Conservation (phyloP, 2,888 invertebrate species). For the Abrostola triplasia region DNA sequence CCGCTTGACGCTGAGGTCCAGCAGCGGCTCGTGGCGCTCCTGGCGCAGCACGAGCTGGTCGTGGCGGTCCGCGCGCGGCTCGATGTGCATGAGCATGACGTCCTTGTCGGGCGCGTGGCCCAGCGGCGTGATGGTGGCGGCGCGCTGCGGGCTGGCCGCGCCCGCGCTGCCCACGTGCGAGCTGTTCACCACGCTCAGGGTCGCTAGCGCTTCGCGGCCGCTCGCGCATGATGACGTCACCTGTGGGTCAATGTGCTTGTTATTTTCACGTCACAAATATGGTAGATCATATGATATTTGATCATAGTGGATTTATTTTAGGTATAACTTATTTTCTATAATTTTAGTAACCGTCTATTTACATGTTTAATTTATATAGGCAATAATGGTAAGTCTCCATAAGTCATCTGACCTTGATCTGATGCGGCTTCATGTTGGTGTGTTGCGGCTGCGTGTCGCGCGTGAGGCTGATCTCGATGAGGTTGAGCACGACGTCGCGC, state of each 20-base stretch:
- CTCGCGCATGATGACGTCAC: constrained; percentile 64
- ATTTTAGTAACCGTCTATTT: no score
- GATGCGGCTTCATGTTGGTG: constrained; percentile 70
- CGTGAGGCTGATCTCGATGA: constrained; percentile 94
- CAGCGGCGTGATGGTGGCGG: constrained; percentile 89
- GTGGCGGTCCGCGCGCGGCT: constrained; percentile 78
- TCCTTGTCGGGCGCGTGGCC: constrained; percentile 90
- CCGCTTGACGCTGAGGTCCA: constrained; percentile 69
- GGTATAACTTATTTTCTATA: no score
- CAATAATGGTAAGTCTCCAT: no score
- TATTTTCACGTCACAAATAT: no score
- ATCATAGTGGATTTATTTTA: no score
- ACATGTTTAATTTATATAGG: no score
- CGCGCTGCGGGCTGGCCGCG: constrained; percentile 74
- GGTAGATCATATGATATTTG: no score
- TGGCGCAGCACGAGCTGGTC: constrained; percentile 55
- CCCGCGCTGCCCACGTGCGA: constrained; percentile 74
- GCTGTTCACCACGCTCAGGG: constrained; percentile 90
- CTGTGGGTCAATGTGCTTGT: constrained; percentile 49
- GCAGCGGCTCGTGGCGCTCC: constrained; percentile 57
- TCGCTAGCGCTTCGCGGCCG: constrained; percentile 88
- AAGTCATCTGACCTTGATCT: constrained; percentile 63
- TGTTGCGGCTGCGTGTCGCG: constrained; percentile 88
- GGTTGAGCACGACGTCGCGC: constrained; percentile 94
- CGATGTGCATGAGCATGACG: constrained; percentile 88